Base-by-base conservation (phyloP, 2,797 vertebrate species). In the Melanotaenia trifasciata region DNA sequence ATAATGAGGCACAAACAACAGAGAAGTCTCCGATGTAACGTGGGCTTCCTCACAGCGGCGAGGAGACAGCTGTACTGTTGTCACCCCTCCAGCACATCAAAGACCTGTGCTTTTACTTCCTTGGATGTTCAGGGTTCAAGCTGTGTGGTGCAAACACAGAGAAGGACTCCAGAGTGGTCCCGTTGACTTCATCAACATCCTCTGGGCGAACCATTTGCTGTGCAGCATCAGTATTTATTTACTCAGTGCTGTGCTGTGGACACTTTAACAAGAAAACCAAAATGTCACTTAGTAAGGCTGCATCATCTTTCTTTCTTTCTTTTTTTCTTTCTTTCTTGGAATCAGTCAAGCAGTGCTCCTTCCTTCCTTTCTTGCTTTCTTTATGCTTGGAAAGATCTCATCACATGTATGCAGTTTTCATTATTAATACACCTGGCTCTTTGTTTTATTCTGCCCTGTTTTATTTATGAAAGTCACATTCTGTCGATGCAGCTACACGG, bases 351-450 rank as follows among this genome's bases (percentile, higher is more conserved):
- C 35, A 40, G 45, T 38, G 12, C 43, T 33, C 26, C 50, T 53
- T 35, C 67, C 18, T 79, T 36, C 64, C 58, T 36, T 22, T 63
- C 20, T 73, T 20, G 54, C 36, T 47, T 38, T 64, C 71, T 83
- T 82, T 67, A 75, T 61, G 82, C 76, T 78, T 80, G 81, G 56
- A 64, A 59, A 84, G 86, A 79, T 84, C 77, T 88, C 76, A 75
- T 90, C 82, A 77, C 83, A 76, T 90, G 74, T 58, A 87, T 90
- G 81, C 68, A 70, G 30, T 84, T 90, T 94, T 78, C 61, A 91
- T 93, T 92, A 92, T 92, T 93, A 80, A 92, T 93, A 90, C 80
- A 80, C 56, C 76, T n/a, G 38, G 67, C 85, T 88, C 80, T 88
- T 90, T 90, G 84, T 92, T 89, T 89, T 84, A 82, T 72, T 71